A percentile compares a stretch with the other conserved stretches of the same genome.
Conservation (phyloP, 2,113 vertebrate species). For the Tragelaphus scriptus region DNA sequence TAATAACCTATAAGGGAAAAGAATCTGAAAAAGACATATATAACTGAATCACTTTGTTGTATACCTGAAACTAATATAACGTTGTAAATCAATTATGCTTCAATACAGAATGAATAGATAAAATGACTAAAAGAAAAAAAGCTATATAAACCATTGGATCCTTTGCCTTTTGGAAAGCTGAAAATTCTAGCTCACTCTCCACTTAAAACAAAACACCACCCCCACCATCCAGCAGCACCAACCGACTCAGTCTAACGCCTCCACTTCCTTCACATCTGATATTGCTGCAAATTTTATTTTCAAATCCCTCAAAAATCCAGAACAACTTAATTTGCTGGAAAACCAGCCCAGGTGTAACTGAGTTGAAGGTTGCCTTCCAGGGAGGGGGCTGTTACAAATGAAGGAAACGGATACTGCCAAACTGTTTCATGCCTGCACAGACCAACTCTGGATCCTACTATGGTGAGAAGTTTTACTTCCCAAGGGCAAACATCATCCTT, state of each 20-base stretch:
- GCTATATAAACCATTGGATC: neutral
- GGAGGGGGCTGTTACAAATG: constrained; percentile 44
- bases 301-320: constrained; percentile 13
- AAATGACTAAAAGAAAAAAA: neutral
- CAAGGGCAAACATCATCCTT: neutral
- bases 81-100: neutral
- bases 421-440: constrained; percentile 34
- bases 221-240: neutral
- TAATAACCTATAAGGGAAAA: neutral
- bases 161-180: neutral
- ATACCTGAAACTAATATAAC: neutral
- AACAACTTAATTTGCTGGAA: constrained; percentile 57
- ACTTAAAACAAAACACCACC: neutral
- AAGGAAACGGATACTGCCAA: neutral
- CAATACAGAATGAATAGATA: neutral
- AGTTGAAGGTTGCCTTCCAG: constrained; percentile 58
- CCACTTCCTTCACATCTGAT: neutral
- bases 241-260: neutral
- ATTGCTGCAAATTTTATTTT: constrained; percentile 28
- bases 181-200: neutral
- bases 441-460: constrained; percentile 37
- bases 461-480: neutral
- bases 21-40: neutral
- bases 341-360: constrained; percentile 51
- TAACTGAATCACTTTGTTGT: neutral